Base-by-base conservation (phyloP, 2,797 vertebrate genomes). In the Pampus argenteus region DNA sequence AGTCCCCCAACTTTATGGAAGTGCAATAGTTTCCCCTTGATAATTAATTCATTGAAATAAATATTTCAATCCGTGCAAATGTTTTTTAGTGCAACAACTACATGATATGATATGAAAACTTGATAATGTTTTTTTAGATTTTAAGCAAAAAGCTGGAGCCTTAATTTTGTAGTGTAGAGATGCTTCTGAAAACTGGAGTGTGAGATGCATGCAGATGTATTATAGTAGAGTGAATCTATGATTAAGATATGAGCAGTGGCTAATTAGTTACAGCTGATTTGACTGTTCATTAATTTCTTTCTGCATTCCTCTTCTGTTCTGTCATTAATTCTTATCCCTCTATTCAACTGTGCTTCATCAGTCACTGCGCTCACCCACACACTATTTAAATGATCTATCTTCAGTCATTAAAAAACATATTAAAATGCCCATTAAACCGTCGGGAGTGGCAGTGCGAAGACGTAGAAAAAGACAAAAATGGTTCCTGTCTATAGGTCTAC, bases 401-500 rank as follows among this genome's bases (percentile, higher is more conserved):
- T 52, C 38, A 44, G 48, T 62, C 10, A 28, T 17, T 49, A 11
- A 51, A 54, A 67, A 34, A 49, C 11, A 18, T 28, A 29, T 23
- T 56, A 18, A 67, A 79, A 71, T 17, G 31, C 18, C 58, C 15
- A 49, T 48, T 55, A 31, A 76, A 73, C 42, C 25, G 15, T 34
- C 49, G 50, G 60, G 51, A 71, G 45, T 67, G 28, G 45, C 51
- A 44, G 45, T 15, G 48, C 58, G 78, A 60, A 25, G 34, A 61
- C 56, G 50, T 64, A 52, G 59, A 71, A 78, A 78, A 60, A 65
- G 31, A 82, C 17, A 50, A 56, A 86, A 83, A 74, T 45, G 45
- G 61, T 66, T 76, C 11, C 59, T 74, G 68, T 71, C 66, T 71
- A 36, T 57, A 62, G 66, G 74, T 77, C 74, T 70, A 31, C 63